These are phyloP conservation scores for Erethizon dorsatum DNA, from an alignment of 2,797 vertebrate species.

Conservation along the genomic window DNA sequence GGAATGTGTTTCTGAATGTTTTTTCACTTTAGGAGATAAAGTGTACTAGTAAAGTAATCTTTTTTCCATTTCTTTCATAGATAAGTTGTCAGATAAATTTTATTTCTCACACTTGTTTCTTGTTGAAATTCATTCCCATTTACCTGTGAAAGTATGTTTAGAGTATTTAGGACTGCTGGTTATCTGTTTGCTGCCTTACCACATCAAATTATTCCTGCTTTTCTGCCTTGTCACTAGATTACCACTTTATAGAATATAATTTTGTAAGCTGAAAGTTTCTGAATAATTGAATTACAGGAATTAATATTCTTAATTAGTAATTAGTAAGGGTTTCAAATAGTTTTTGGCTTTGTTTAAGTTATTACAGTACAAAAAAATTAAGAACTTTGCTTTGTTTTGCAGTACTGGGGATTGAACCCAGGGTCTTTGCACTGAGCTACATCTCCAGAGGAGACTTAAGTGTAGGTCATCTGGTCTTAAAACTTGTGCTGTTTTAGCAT, in stretches of 20 bases:
- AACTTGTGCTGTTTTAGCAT: neutral
- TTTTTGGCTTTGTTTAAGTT: constrained; percentile 26
- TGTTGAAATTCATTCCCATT: constrained; percentile 77
- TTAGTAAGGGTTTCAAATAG: constrained; percentile 44
- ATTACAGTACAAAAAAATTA: neutral
- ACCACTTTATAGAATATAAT: neutral
- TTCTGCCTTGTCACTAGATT: neutral
- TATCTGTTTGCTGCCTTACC: neutral
- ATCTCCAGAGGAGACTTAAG: neutral
- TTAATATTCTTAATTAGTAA: constrained; percentile 16
- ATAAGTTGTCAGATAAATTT: constrained; percentile 71
- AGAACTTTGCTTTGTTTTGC: neutral
- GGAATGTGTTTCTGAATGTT: constrained; percentile 57
- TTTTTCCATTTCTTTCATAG: constrained; percentile 64
- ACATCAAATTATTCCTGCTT: neutral
- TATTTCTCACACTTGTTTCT: constrained; percentile 77
- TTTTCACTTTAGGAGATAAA: constrained; percentile 49
- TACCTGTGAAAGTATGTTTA: constrained; percentile 74
- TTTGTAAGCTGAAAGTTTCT: constrained; percentile 32
- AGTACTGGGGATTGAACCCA: neutral
- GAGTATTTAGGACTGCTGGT: constrained; percentile 17
- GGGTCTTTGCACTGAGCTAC: neutral
- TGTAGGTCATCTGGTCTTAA: neutral
- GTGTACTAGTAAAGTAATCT: constrained; percentile 66
- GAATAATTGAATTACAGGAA: constrained; percentile 17